A percentile compares a stretch with the other conserved stretches of the same genome.
Evolutionary conservation across 2,113 vertebrate genomes (phyloP).

Genomic region (Piliocolobus tephrosceles): DNA sequence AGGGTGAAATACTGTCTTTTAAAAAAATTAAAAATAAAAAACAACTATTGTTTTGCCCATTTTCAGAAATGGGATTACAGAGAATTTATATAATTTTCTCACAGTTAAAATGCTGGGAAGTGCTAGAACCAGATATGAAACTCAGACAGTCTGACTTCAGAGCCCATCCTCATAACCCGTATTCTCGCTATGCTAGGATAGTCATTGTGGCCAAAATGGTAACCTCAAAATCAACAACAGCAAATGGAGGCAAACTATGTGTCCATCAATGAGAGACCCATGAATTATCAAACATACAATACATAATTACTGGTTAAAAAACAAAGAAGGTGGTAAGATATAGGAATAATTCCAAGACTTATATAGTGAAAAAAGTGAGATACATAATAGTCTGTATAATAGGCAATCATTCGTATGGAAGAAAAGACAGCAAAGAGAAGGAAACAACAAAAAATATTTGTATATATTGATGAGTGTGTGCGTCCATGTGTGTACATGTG

Average conservation of each 20-base stretch:
- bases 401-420: background rate
- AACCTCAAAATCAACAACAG: background rate
- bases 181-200: background rate
- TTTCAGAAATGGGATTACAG: background rate
- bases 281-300: background rate
- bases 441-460: background rate
- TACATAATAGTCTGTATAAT: background rate
- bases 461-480: background rate
- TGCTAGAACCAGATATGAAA: background rate
- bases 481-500: fast-evolving
- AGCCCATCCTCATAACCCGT: background rate
- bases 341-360: background rate
- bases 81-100: background rate
- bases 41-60: background rate
- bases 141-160: background rate
- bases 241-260: background rate
- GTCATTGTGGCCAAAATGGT: no score
- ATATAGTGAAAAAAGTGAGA: background rate
- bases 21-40: no score
- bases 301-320: background rate
- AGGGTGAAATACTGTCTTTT: no score
- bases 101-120: background rate
- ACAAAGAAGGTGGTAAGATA: background rate
- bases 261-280: background rate
- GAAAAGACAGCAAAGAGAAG: background rate